These are phyloP conservation scores for Caenorhabditis sp. DNA, from an alignment of 2,888 invertebrate species.

Conservation along the genomic window DNA sequence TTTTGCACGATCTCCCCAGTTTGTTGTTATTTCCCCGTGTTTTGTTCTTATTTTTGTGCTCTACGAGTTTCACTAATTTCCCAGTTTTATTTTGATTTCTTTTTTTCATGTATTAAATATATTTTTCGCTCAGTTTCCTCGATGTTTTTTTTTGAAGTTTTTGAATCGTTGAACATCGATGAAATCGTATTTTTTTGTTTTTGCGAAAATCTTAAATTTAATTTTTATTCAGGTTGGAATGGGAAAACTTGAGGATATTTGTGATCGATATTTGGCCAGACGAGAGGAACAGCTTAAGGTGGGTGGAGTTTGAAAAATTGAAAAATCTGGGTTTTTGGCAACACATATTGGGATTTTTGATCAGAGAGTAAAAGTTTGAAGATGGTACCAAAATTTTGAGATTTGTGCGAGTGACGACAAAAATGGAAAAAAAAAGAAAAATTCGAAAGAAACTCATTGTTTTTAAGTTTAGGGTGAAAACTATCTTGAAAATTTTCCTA, in stretches of 20 bases:
- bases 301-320: background rate
- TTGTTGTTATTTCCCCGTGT: background rate
- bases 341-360: background rate
- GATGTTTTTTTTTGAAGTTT: background rate
- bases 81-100: background rate
- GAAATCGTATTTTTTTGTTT: background rate
- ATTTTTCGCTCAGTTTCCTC: background rate
- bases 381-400: too few relatives aligned
- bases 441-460: too few relatives aligned
- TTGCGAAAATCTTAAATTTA: background rate
- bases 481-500: too few relatives aligned
- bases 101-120: background rate
- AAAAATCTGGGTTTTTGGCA: background rate
- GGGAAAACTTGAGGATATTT: slow-evolving; percentile 49
- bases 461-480: too few relatives aligned
- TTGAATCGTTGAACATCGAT: background rate
- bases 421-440: too few relatives aligned
- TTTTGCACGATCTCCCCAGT: too few relatives aligned
- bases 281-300: slow-evolving; percentile 44
- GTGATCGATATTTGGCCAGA: slow-evolving; percentile 41
- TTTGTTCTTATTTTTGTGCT: background rate
- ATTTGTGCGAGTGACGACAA: too few relatives aligned
- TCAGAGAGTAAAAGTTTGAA: too few relatives aligned
- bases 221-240: slow-evolving; percentile 16
- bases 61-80: background rate